Conservation (phyloP, 2,797 vertebrate species). For the Premnoplex brunnescens region DNA sequence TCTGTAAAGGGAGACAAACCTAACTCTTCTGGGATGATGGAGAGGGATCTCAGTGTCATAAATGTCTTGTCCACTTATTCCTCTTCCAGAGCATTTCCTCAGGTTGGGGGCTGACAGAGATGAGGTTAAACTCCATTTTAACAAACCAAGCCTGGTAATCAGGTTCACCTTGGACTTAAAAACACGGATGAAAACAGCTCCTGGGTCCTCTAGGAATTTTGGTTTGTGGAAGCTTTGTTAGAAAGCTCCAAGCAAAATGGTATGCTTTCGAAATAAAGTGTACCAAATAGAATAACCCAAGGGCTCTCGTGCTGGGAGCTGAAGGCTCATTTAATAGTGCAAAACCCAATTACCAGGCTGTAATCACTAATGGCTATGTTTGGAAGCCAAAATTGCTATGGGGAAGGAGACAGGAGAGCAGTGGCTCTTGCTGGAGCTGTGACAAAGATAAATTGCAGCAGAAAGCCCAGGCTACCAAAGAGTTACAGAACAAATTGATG, state of each 20-base stretch:
- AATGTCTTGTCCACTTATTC: background rate
- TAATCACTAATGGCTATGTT: background rate
- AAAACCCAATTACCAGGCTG: background rate
- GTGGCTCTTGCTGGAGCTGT: background rate
- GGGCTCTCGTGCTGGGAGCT: accelerated
- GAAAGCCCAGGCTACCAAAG: background rate
- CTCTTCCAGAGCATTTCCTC: background rate
- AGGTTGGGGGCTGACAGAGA: background rate
- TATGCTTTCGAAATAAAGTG: background rate
- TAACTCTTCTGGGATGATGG: background rate
- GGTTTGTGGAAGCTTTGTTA: background rate
- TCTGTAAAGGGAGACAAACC: background rate
- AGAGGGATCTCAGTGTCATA: background rate
- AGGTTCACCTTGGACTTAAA: background rate
- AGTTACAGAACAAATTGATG: background rate
- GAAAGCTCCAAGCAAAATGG: background rate
- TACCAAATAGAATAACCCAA: background rate
- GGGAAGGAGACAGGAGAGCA: background rate
- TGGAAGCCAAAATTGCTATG: accelerated
- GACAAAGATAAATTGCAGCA: background rate
- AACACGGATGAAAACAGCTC: background rate
- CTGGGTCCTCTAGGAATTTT: background rate
- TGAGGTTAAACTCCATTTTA: background rate
- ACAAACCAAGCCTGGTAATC: background rate
- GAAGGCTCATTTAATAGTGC: background rate